Evolutionary conservation across 2,113 vertebrate genomes (phyloP), one percentile per base, ranked within the genome.

Genomic region (Diglossa brunneiventris): DNA sequence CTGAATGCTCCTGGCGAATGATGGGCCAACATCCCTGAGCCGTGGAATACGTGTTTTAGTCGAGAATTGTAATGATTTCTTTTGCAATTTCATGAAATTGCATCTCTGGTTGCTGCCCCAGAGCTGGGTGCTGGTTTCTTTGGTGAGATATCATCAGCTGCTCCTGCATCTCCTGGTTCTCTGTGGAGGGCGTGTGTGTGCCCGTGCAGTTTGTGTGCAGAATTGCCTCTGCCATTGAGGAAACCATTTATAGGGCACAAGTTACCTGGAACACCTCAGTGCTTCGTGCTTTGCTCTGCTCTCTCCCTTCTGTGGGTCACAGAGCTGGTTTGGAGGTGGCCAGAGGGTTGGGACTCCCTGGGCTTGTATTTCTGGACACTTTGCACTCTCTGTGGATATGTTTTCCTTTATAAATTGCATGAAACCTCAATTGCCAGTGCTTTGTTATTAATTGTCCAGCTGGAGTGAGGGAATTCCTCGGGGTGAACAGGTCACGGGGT

Each of bases 401-500:
- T 78, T 75, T 89, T 81, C 16, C 30, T 63, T 44, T 55, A 19
- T 44, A 55, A 83, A 81, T 81, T 52, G 13, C 19, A 2, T 28
- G 64, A 62, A 67, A 16, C 58, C 61, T 90, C 41, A 31, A 2
- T 46, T 89, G 50, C 52, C 55, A n/a, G 47, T 55, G 66, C 66
- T 94, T 90, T 90, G 84, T 83, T 91, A 56, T 53, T 82, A 90
- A 63, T 64, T 1, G 1, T 62, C 41, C 63, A 59, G 63, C 79
- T 87, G 92, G 82, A 88, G 81, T 69, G 56, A 91, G 82, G 66
- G 87, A 91, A 88, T 85, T 87, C 87, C 78, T 92, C 28, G 10
- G 75, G 64, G 72, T 66, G 72, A 90, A 11, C 67, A 52, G 46
- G 69, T 89, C 83, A 42, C 1, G 55, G 67, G 44, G 39, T 76